Evolutionary conservation across 2,113 vertebrate species (phyloP), one percentile per base, ranked within the genome.

Genomic region (Protobothrops mucrosquamatus): DNA sequence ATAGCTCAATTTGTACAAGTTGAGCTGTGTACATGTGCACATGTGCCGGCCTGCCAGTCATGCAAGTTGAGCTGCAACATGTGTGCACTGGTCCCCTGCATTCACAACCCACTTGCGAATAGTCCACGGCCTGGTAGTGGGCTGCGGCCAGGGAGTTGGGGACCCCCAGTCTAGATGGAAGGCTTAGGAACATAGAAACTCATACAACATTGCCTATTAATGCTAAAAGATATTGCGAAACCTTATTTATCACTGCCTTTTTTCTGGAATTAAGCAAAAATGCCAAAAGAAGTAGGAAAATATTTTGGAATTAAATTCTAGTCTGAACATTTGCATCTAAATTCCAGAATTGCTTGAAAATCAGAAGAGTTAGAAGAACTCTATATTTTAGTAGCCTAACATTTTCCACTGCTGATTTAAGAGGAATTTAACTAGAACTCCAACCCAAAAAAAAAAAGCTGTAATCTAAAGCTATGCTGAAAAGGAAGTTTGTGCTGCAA

Each of bases 391-490:
- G 34, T 91, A 95, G 55, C 10, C n/a, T 89, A 10, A 94, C 81
- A 74, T 95, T 96, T 96, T 97, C 94, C 93, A 94, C 93, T 81
- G 64, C 93, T 94, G 88, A 96, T 97, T 92, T 95, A 96, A 94
- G 88, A 96, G 74, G 91, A 95, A 92, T 95, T 92, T 94, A 96
- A 97, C 94, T 96, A 94, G 92, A 88, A 96, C 95, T 93, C 94
- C 92, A 92, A 93, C 46, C 94, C 90, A 94, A 94, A 34, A 94
- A 94, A 89, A 93, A 96, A 95, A 93, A 96, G 69, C 94, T 94
- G 92, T 95, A 97, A 97, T 93, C 94, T 88, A 97, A 97, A 97
- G 95, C 95, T 95, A 95, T 93, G 94, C 69, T 85, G 93, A 93
- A 94, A 95, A 96, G 93, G 91, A 95, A 95, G 96, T 96, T 95